A percentile compares a stretch with the other conserved stretches of the same genome.
phyloP scores from a whole-genome alignment of 2,113 vertebrate genomes.

The Ramphastos sulfuratus region DNA sequence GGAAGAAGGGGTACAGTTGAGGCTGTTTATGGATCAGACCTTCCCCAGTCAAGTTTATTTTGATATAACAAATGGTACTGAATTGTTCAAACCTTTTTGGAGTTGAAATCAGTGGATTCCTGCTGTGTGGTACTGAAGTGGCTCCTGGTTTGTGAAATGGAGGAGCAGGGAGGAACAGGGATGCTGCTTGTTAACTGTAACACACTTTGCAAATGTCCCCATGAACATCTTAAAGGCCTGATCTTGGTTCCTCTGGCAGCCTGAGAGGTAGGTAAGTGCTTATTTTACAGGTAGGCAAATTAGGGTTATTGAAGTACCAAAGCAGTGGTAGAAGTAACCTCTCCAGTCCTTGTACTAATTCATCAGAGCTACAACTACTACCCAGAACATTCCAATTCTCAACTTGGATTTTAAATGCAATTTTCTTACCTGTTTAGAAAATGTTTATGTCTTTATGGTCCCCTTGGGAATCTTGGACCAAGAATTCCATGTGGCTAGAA shows the following conservation, averaged over 20 bases:
- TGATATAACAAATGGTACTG: neutral
- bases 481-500: neutral
- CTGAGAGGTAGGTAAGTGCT: neutral
- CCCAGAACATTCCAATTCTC: neutral
- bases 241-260: neutral
- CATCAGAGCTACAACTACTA: neutral
- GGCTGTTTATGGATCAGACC: neutral
- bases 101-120: neutral
- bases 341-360: neutral
- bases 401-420: neutral
- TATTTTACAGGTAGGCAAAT: neutral
- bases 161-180: rapidly evolving
- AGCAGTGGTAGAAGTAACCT: neutral
- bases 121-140: neutral
- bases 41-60: neutral
- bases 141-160: neutral
- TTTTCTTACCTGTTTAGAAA: neutral
- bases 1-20: neutral
- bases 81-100: neutral
- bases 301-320: neutral
- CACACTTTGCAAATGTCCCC: neutral
- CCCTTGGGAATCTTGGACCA: neutral
- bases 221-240: neutral
- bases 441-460: neutral
- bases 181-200: neutral